These are phyloP conservation scores for human (Homo sapiens) DNA, from an alignment of 2,113 vertebrate species.

Conservation along the genomic window GRCh38 chr2:185729001-185729500, in stretches of 20 bases:
- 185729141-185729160: neutral
- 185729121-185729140: neutral
- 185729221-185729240: neutral
- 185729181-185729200: neutral
- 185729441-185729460: neutral
- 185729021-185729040: neutral
- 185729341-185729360: neutral
- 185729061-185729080: neutral
- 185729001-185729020: neutral
- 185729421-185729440: neutral
- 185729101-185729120: neutral
- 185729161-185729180: neutral
- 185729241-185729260: neutral
- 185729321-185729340: neutral
- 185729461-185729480: neutral
- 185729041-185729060: neutral
- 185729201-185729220: neutral
- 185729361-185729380: neutral
- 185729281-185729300: neutral
- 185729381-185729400: neutral
- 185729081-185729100: neutral
- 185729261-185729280: neutral
- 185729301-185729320: neutral
- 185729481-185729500: neutral
- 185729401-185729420: neutral